Base-by-base conservation (phyloP, 1,140 invertebrate species). In the Anagrus nilaparvatae region DNA sequence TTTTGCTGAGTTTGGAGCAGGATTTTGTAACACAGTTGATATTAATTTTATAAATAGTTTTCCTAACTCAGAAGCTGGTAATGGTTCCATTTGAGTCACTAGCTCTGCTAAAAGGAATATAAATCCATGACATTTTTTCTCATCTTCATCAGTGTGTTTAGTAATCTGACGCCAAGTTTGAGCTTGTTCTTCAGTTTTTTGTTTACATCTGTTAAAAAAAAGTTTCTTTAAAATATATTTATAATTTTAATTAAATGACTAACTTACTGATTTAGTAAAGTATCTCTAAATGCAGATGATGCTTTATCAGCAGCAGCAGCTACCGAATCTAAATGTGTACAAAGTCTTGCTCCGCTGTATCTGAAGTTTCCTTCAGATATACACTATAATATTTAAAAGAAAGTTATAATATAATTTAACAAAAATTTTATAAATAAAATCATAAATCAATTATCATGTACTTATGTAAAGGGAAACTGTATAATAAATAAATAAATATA, bases 311-410 rank as follows among this genome's bases (percentile, higher is more conserved):
- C 31, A 12, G 46, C 43, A 23, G 50, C 49, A 31, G 51, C 50
- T 14, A 56, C 57, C 17, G 68, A 71, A 43, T 76, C 74, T 20
- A 78, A 67, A 68, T 73, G 72, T 25, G 70, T 72, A 52, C 76
- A 78, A 7, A 79, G 59, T 7, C 77, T 66, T 16, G 76, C 76
- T 25, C 76, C 77, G 50, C 76, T 79, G 60, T 79, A 80, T 46
- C 77, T 71, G 55, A 80, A 79, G 54, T 80, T 78, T 4, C 72
- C 61, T 58, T 78, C 76, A n/a, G 51, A 65, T 46, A 80, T 75
- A 21, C 75, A 77, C 76, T 79, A 47, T 27, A 60, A 63, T 16
- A 23, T 14, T 28, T 12, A 25, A 25, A 9, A 30, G 44, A 40
- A 35, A 43, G 25, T 16, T 36, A 36, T 24, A 33, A 38, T 37